Percentiles rank a stretch among this genome's conserved stretches.
Conservation (phyloP, 2,797 vertebrate species). For the Tenualosa thibaudeaui region DNA sequence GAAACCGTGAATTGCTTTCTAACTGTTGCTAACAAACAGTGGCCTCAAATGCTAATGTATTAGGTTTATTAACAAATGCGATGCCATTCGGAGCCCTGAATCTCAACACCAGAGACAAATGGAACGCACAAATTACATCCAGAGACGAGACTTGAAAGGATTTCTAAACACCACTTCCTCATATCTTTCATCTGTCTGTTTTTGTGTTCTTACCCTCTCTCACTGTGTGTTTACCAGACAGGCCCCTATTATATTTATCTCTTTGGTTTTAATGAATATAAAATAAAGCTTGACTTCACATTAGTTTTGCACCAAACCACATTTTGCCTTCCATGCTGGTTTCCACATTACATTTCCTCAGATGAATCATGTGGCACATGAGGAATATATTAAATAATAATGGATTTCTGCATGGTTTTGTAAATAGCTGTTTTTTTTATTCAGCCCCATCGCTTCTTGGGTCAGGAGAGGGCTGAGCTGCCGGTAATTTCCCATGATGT, state of each 20-base stretch:
- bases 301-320: neutral
- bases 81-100: too few species aligned
- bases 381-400: conserved; percentile 38
- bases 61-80: too few species aligned
- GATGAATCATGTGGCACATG: conserved; percentile 1
- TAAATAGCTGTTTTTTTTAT: neutral
- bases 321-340: neutral
- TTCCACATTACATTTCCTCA: neutral
- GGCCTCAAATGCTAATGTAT: too few species aligned
- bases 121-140: too few species aligned
- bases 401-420: conserved; percentile 29
- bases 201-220: neutral
- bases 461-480: conserved; percentile 25
- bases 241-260: neutral
- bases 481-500: neutral
- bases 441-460: conserved; percentile 6
- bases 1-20: too few species aligned
- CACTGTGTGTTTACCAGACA: neutral
- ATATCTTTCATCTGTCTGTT: neutral
- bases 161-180: neutral
- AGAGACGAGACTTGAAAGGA: too few species aligned
- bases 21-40: too few species aligned
- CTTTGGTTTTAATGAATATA: neutral
- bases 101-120: too few species aligned
- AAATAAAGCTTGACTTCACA: neutral